Conservation (phyloP, 2,888 invertebrate genomes). For the Drosophila algonquin region DNA sequence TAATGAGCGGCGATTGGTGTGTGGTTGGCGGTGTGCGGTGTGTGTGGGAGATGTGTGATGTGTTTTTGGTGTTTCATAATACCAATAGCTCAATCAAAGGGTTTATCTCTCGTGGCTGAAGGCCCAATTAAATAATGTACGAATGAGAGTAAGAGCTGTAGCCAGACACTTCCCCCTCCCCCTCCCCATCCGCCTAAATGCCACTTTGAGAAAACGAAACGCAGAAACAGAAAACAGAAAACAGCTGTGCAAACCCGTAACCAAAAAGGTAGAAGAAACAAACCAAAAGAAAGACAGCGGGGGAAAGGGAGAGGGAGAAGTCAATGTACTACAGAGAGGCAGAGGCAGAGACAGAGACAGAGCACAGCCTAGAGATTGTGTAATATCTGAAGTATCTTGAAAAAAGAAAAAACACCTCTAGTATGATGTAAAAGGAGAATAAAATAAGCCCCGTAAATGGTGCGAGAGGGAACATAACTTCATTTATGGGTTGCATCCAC, state of each 20-base stretch:
- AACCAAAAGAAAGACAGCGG: conserved; percentile 18
- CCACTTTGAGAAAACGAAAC: conserved; percentile 30
- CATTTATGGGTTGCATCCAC: conserved; percentile 24
- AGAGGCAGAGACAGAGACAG: not conserved
- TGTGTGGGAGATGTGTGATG: not conserved
- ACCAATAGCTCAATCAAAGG: conserved; percentile 22
- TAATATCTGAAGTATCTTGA: conserved; percentile 47
- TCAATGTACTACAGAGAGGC: conserved; percentile 49
- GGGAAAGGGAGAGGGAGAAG: conserved; percentile 37
- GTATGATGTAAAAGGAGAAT: not conserved
- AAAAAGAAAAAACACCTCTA: not conserved
- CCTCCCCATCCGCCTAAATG: conserved; percentile 1
- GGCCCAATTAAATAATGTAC: conserved; percentile 30
- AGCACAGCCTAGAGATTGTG: conserved; percentile 44
- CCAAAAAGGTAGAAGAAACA: conserved; percentile 21
- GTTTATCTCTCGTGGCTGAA: conserved; percentile 27
- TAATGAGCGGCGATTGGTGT: conserved; percentile 27
- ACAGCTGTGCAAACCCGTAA: conserved; percentile 56
- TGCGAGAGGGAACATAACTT: conserved; percentile 35
- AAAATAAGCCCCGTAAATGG: not conserved
- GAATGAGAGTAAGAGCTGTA: conserved; percentile 4
- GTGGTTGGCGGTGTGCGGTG: conserved; percentile 9
- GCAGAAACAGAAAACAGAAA: conserved; percentile 10
- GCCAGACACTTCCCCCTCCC: too few species aligned
- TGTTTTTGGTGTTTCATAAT: conserved; percentile 15